Evolutionary conservation across 2,113 vertebrate species (phyloP).

Genomic region (Rhombomys opimus): DNA sequence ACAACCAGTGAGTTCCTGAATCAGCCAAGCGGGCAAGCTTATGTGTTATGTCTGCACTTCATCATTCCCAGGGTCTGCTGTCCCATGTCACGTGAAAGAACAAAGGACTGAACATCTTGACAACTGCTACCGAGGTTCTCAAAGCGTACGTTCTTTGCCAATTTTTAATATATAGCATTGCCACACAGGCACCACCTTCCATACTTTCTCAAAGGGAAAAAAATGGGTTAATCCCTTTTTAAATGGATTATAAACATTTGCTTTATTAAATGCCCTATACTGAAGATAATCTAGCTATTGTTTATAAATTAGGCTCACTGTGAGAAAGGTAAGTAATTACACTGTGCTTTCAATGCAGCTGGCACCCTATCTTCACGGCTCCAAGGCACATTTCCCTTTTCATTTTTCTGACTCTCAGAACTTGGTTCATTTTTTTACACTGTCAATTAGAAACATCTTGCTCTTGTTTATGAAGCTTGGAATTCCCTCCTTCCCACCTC

Average conservation of each 20-base stretch:
- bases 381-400: background rate
- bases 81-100: background rate
- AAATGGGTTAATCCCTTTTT: constrained; percentile 21
- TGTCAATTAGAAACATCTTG: background rate
- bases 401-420: constrained; percentile 22
- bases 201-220: constrained; percentile 26
- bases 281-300: background rate
- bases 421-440: constrained; percentile 51
- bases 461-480: background rate
- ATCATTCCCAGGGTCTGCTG: background rate
- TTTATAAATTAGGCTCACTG: background rate
- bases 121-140: background rate
- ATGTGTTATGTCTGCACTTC: background rate
- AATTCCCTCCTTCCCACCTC: background rate
- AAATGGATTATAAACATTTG: constrained; percentile 51
- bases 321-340: constrained; percentile 15
- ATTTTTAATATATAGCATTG: background rate
- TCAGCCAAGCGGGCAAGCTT: background rate
- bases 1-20: background rate
- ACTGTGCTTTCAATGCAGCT: background rate
- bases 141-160: background rate
- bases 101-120: background rate
- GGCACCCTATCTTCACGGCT: background rate
- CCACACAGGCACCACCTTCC: background rate
- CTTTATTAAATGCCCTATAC: constrained; percentile 36